phyloP scores from a whole-genome alignment of 2,888 invertebrate species.

The Tipula vernalis region DNA sequence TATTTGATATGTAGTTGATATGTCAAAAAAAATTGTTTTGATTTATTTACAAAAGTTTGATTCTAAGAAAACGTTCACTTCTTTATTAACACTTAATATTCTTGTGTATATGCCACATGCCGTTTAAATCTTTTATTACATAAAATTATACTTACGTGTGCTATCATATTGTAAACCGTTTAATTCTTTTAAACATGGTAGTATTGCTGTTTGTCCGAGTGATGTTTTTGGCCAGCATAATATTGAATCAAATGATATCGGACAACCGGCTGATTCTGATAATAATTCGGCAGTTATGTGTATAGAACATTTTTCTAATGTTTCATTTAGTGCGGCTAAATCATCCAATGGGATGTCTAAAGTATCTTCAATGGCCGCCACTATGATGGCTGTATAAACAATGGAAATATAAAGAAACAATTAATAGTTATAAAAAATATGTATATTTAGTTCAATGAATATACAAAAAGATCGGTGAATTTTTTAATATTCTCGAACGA shows the following conservation, averaged over 20 bases:
- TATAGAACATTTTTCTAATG: background rate
- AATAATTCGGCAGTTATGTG: background rate
- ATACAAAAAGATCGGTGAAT: background rate
- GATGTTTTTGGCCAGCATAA: conserved; percentile 76
- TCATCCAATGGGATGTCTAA: background rate
- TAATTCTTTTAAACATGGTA: conserved; percentile 69
- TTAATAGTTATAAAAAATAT: background rate
- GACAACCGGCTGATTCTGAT: conserved; percentile 35
- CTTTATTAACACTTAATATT: too few species aligned
- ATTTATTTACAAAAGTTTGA: background rate
- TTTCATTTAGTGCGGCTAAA: background rate
- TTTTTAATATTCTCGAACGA: background rate
- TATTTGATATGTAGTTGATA: too few species aligned
- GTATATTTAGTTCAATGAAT: background rate
- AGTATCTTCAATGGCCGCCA: background rate
- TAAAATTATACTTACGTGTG: conserved; percentile 51
- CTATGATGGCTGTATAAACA: background rate
- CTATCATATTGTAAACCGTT: conserved; percentile 68
- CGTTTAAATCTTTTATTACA: too few species aligned
- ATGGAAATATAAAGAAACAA: background rate
- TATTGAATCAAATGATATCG: conserved; percentile 58
- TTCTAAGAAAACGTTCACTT: background rate
- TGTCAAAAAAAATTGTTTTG: background rate
- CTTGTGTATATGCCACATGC: too few species aligned
- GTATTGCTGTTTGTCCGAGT: conserved; percentile 49